Conservation (phyloP, 2,888 invertebrate species). For the Biston betularia region DNA sequence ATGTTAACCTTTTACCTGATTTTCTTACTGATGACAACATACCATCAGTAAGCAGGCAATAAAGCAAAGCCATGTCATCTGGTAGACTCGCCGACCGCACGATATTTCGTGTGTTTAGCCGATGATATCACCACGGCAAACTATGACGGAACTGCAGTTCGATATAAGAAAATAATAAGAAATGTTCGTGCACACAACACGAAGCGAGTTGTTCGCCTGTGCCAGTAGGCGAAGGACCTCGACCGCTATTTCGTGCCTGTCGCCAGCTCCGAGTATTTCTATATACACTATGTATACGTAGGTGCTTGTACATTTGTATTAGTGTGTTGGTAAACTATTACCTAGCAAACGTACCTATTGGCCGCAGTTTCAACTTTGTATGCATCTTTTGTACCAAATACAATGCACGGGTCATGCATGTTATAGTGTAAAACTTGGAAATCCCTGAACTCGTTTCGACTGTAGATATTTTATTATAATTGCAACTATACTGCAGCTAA, state of each 20-base stretch:
- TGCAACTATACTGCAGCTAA: conserved; percentile 11
- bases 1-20: conserved; percentile 26
- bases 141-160: conserved; percentile 63
- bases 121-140: conserved; percentile 67
- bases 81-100: conserved; percentile 52
- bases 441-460: conserved; percentile 33
- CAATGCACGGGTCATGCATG: conserved; percentile 30
- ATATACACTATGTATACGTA: not conserved
- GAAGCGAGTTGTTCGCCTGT: conserved; percentile 48
- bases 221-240: conserved; percentile 73
- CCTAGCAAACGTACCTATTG: conserved; percentile 30
- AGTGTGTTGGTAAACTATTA: conserved; percentile 18
- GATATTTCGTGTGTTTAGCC: conserved; percentile 51
- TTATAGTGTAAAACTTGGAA: conserved; percentile 33
- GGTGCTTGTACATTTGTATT: not conserved
- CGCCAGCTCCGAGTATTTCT: conserved; percentile 47
- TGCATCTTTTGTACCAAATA: conserved; percentile 37
- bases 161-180: conserved; percentile 54
- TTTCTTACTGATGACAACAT: conserved; percentile 20
- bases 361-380: conserved; percentile 34
- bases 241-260: conserved; percentile 73
- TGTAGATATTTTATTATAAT: conserved; percentile 20
- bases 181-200: conserved; percentile 43
- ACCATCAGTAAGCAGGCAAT: conserved; percentile 31
- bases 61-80: conserved; percentile 46